These are phyloP conservation scores for Morone saxatilis DNA, from an alignment of 2,113 vertebrate species.

Conservation along the genomic window DNA sequence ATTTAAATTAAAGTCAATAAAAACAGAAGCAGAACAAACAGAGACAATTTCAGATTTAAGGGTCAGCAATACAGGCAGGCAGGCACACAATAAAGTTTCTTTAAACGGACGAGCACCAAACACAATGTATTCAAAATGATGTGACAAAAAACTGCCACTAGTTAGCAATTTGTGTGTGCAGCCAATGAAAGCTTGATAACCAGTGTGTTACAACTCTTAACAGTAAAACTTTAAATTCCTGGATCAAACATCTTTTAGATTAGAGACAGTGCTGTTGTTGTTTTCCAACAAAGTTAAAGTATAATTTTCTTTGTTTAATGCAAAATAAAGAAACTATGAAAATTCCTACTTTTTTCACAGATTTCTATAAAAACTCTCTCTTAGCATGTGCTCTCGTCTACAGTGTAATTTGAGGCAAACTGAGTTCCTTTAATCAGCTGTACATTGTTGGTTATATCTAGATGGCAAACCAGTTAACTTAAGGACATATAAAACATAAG, in stretches of 20 bases:
- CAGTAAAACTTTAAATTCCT: background rate
- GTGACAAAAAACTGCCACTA: background rate
- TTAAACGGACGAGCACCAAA: background rate
- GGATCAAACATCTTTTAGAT: background rate
- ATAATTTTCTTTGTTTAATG: background rate
- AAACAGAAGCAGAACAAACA: constrained; percentile 12
- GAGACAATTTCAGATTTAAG: background rate
- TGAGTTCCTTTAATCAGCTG: background rate
- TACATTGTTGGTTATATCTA: background rate
- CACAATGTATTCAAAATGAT: background rate
- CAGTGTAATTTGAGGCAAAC: background rate
- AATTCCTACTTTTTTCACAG: background rate
- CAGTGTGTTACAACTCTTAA: background rate
- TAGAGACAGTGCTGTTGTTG: background rate
- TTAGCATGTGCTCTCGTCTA: background rate
- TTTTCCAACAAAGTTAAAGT: background rate
- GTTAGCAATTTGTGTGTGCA: background rate
- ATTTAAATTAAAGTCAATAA: constrained; percentile 32
- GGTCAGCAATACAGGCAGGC: background rate
- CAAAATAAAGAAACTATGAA: background rate
- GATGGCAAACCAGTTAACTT: background rate
- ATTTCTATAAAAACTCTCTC: background rate
- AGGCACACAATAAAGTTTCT: background rate
- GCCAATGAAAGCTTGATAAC: background rate
- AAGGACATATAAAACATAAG: background rate